These are phyloP conservation scores for Nemapogon koenigi DNA, from an alignment of 2,888 invertebrate species.

Conservation along the genomic window DNA sequence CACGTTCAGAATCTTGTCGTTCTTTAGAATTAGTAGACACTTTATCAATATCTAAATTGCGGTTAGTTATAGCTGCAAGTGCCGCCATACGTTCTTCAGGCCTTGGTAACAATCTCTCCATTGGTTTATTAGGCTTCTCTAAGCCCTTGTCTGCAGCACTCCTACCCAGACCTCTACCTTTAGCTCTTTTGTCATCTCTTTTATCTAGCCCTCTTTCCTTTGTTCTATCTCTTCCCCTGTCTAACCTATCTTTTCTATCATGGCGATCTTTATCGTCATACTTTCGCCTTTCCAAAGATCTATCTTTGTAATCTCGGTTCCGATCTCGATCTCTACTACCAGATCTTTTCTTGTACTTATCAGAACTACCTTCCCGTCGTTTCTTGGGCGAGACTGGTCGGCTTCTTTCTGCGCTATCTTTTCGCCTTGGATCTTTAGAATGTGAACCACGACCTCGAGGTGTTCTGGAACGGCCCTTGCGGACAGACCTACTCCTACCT, in stretches of 20 bases:
- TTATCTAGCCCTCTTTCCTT: conserved; percentile 44
- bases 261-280: conserved; percentile 66
- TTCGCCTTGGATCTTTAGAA: conserved; percentile 50
- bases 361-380: conserved; percentile 45
- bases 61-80: conserved; percentile 59
- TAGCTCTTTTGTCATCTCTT: conserved; percentile 53
- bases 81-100: conserved; percentile 70
- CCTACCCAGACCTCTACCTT: conserved; percentile 53
- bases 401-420: conserved; percentile 55
- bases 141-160: conserved; percentile 57
- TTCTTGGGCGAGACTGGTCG: conserved; percentile 58
- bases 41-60: conserved; percentile 47
- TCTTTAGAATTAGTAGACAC: conserved; percentile 53
- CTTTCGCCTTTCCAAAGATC: conserved; percentile 53
- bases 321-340: conserved; percentile 57
- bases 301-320: conserved; percentile 56
- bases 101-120: conserved; percentile 68
- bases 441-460: conserved; percentile 38
- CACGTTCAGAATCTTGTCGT: conserved; percentile 53
- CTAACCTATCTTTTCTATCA: conserved; percentile 71
- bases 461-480: conserved; percentile 51
- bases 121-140: conserved; percentile 67
- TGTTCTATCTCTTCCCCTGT: conserved; percentile 70
- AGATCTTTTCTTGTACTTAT: conserved; percentile 47
- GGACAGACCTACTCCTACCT: conserved; percentile 53